Conservation (phyloP, 1,140 invertebrate species). For the Drosophila eugracilis region DNA sequence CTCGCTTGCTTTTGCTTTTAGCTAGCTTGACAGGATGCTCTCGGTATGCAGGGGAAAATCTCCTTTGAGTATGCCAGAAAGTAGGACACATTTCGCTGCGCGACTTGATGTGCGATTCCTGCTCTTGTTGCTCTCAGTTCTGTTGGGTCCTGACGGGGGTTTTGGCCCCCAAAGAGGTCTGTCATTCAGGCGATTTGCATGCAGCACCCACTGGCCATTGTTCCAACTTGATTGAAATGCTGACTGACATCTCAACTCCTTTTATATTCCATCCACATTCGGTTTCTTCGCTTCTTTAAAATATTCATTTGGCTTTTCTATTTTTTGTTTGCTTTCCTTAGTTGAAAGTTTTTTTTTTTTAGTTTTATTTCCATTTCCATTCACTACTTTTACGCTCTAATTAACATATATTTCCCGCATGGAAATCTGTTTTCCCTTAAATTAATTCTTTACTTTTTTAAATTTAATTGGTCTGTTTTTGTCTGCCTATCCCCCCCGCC, state of each 20-base stretch:
- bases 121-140: conserved; percentile 25
- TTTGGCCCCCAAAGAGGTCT: neutral
- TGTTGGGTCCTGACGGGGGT: neutral
- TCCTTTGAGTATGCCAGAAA: conserved; percentile 61
- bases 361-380: too few relatives aligned
- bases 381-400: neutral
- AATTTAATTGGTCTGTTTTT: neutral
- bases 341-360: neutral
- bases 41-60: conserved; percentile 54
- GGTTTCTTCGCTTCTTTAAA: conserved; percentile 7
- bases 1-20: neutral
- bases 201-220: conserved; percentile 4
- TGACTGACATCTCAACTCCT: neutral
- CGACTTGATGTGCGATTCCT: conserved; percentile 2
- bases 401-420: too few relatives aligned
- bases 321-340: neutral
- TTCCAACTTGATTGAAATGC: neutral
- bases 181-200: conserved; percentile 34
- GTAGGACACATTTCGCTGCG: conserved; percentile 70
- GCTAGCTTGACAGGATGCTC: neutral
- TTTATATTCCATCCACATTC: conserved; percentile 1
- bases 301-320: neutral
- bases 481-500: too few relatives aligned
- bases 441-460: neutral
- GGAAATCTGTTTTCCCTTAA: neutral